These are phyloP conservation scores for Andrena camellia DNA, from an alignment of 2,888 invertebrate species.

Conservation along the genomic window DNA sequence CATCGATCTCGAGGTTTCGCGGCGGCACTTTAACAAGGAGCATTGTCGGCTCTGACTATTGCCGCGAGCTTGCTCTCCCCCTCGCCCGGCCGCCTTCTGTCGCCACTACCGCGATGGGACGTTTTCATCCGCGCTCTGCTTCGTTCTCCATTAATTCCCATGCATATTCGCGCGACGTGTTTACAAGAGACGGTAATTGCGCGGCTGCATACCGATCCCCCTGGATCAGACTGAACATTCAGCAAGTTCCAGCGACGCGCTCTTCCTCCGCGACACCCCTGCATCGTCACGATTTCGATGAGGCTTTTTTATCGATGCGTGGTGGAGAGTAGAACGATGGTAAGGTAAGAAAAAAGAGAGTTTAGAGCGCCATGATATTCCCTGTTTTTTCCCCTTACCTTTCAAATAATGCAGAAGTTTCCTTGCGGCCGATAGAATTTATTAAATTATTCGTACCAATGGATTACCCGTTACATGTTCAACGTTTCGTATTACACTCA, in stretches of 20 bases:
- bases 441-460: no score
- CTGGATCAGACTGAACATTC: constrained; percentile 43
- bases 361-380: no score
- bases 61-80: neutral
- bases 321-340: no score
- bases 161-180: constrained; percentile 71
- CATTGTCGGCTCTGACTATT: constrained; percentile 58
- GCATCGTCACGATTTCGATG: no score
- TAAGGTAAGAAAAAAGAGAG: no score
- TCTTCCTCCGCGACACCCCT: neutral
- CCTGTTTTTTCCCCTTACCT: no score
- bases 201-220: constrained; percentile 49
- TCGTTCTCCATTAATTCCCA: constrained; percentile 73
- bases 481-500: no score
- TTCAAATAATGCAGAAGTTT: no score
- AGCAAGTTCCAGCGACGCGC: constrained; percentile 18
- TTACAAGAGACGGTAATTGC: constrained; percentile 73
- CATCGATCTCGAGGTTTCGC: constrained; percentile 51
- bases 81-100: constrained; percentile 28
- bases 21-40: constrained; percentile 66
- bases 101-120: constrained; percentile 37
- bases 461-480: no score
- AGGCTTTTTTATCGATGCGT: no score
- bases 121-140: constrained; percentile 55
- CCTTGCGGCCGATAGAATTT: no score